A percentile compares a stretch with the other conserved stretches of the same genome.
These are phyloP conservation scores for Caenorhabditis angaria DNA, from an alignment of 2,888 invertebrate genomes.

Conservation along the genomic window DNA sequence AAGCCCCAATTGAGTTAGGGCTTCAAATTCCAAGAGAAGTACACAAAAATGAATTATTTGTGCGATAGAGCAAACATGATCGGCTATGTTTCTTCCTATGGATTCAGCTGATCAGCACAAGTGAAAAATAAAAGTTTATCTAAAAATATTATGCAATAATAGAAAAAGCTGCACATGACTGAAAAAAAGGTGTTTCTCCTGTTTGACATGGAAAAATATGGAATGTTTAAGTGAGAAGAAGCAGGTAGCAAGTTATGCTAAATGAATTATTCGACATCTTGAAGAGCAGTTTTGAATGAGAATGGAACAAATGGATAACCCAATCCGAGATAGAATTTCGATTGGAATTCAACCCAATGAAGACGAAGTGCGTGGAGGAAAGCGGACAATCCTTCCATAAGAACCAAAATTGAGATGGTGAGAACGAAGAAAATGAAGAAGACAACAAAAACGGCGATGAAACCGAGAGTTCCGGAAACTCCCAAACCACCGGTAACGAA, in stretches of 20 bases:
- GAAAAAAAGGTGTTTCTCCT: background rate
- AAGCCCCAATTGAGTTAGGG: too few relatives aligned
- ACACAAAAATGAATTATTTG: too few relatives aligned
- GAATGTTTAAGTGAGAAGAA: background rate
- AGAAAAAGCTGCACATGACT: too few relatives aligned
- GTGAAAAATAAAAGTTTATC: background rate
- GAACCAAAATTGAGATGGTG: conserved; percentile 68
- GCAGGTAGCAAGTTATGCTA: background rate
- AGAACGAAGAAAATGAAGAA: conserved; percentile 84
- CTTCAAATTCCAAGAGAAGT: too few relatives aligned
- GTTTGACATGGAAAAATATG: background rate
- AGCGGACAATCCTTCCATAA: conserved; percentile 74
- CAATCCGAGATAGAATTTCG: conserved; percentile 91
- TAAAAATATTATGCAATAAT: background rate
- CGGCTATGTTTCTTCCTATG: too few relatives aligned
- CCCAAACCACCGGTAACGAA: conserved; percentile 35
- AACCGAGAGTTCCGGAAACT: conserved; percentile 17
- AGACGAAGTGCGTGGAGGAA: conserved; percentile 57
- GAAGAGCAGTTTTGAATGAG: conserved; percentile 71
- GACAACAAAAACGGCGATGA: conserved; percentile 73
- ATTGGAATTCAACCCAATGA: conserved; percentile 92
- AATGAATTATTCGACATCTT: background rate
- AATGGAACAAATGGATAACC: conserved; percentile 93
- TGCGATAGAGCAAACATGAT: too few relatives aligned
- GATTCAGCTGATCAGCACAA: too few relatives aligned